phyloP scores from a whole-genome alignment of 2,113 vertebrate genomes.

The Xiphorhynchus elegans region DNA sequence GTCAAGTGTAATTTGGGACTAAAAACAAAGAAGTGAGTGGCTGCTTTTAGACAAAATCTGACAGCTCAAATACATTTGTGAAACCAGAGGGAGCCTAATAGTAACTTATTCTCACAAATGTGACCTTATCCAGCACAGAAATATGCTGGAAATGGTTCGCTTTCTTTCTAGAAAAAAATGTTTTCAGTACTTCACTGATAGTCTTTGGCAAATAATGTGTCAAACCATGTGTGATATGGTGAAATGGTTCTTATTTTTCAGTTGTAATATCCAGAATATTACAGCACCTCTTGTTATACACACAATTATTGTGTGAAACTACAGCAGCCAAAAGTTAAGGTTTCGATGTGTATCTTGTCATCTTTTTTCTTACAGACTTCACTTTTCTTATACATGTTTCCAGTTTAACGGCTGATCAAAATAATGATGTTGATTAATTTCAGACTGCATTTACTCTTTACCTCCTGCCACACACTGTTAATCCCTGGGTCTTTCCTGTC shows the following conservation, averaged over 20 bases:
- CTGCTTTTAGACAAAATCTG: constrained; percentile 11
- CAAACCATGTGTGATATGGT: background rate
- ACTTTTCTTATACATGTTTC: background rate
- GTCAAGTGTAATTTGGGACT: constrained; percentile 37
- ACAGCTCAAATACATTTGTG: constrained; percentile 25
- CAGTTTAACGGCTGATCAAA: background rate
- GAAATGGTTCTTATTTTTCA: background rate
- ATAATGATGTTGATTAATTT: background rate
- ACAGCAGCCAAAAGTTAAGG: background rate
- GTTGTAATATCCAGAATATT: background rate
- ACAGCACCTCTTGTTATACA: background rate
- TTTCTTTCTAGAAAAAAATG: background rate
- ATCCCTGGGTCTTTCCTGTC: background rate
- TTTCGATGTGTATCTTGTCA: background rate
- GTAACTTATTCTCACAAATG: constrained; percentile 7
- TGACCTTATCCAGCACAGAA: background rate
- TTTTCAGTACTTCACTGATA: background rate
- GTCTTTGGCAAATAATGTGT: background rate
- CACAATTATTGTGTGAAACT: background rate
- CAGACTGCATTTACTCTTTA: background rate
- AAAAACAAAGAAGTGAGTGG: constrained; percentile 8
- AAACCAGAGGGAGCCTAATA: background rate
- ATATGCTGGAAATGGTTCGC: background rate
- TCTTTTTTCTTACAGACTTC: background rate
- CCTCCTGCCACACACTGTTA: background rate